These are phyloP conservation scores for Eupithecia inturbata DNA, from an alignment of 2,888 invertebrate genomes.

Conservation along the genomic window DNA sequence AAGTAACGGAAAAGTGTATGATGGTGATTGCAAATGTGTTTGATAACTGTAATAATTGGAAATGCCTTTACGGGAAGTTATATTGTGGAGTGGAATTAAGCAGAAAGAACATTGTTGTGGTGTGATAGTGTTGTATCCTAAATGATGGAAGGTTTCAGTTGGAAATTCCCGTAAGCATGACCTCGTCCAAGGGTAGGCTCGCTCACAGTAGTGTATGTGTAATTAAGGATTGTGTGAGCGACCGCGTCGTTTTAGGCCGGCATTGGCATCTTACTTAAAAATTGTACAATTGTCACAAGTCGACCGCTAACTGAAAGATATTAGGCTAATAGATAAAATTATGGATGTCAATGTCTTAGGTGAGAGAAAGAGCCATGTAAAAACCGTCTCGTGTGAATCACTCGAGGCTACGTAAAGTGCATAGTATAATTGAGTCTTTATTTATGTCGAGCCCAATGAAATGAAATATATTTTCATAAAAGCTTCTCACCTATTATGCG, in stretches of 20 bases:
- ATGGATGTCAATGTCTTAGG: slow-evolving; percentile 59
- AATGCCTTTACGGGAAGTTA: slow-evolving; percentile 70
- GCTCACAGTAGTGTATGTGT: slow-evolving; percentile 68
- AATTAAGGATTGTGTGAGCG: slow-evolving; percentile 66
- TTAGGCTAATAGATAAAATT: slow-evolving; percentile 68
- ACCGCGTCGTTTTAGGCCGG: slow-evolving; percentile 51
- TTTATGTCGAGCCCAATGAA: slow-evolving; percentile 69
- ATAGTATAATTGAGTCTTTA: slow-evolving; percentile 70
- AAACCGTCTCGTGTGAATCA: slow-evolving; percentile 64
- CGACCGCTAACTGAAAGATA: slow-evolving; percentile 56
- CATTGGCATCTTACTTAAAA: slow-evolving; percentile 65
- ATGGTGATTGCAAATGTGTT: slow-evolving; percentile 73
- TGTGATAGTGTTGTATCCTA: slow-evolving; percentile 83
- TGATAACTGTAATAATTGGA: slow-evolving; percentile 65
- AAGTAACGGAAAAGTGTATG: slow-evolving; percentile 79
- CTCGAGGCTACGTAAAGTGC: slow-evolving; percentile 68
- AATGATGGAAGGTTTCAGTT: slow-evolving; percentile 77
- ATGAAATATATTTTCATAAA: slow-evolving; percentile 67
- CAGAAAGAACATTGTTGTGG: slow-evolving; percentile 78
- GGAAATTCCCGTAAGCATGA: slow-evolving; percentile 75
- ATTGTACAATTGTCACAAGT: slow-evolving; percentile 63
- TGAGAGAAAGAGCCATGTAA: slow-evolving; percentile 54
- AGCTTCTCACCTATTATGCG: slow-evolving; percentile 72
- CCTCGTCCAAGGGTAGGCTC: slow-evolving; percentile 56
- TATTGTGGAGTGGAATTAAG: slow-evolving; percentile 62